Evolutionary conservation across 64 coral and sea anemone species (phyloP), one percentile per base, ranked within the genome.

Genomic region (Cladopsammia gracilis): DNA sequence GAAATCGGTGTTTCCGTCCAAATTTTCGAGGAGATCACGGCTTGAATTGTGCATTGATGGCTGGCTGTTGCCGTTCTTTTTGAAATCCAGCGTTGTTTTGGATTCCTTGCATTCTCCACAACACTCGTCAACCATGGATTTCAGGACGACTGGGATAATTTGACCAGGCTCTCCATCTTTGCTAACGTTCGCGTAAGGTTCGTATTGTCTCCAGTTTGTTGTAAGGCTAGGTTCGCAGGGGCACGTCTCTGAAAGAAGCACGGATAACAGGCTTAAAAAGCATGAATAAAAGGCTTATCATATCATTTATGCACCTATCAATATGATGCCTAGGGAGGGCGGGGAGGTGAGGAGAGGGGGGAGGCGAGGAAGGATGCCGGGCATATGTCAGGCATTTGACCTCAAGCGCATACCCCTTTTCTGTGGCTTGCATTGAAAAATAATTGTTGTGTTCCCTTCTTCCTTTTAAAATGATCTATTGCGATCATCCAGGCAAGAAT

Each of bases 161-260:
- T 86, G 43, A 13, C 82, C 92, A 14, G 96, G 95, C 56, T 71
- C 14, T 13, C 79, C 68, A 20, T 81, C 76, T 48, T 93, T 48
- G 19, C 73, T 91, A 59, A 94, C 59, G 46, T 89, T 93, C 26
- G 89, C 88, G 56, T 97, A 97, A 1, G 96, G 96, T 24, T 62
- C 73, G 67, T 94, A 94, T 75, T 86, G 16, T 2, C 92, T 79
- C 73, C 89, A 97, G 25, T 79, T 97, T 25, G 92, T 83, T 2
- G 83, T 76, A 54, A 97, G 49, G 9, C 20, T 58, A 51, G 51
- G 58, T 71, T 78, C 58, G 51, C 96, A 97, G 10, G 76, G 91
- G 64, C 96, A 97, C 7, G 96, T 97, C 50, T 97, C 96, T 97
- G 77, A 65, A 67, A 78, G 14, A n/a, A 66, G 49, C 19, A 25